Evolutionary conservation across 2,113 vertebrate species (phyloP), one percentile per base, ranked within the genome.

Genomic region (Engraulis encrasicolus): DNA sequence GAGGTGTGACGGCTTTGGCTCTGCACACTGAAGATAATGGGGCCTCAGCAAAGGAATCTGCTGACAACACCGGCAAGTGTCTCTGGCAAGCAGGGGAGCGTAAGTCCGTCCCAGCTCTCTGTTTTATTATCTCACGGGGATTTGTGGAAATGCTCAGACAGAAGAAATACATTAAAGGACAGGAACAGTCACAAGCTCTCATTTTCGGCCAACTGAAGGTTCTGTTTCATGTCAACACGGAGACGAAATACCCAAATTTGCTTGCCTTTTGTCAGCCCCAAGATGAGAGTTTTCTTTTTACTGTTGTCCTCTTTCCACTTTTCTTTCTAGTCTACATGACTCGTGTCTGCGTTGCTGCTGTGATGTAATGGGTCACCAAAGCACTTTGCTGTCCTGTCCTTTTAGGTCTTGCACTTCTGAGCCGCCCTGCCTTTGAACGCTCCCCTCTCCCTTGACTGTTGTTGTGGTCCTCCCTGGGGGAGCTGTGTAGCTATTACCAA

Each of bases 401-500:
- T 9, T 54, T 15, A 19, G 2, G 34, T 14, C 14, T 31, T 14
- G 66, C 37, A 17, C n/a, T 37, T 77, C 52, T 36, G 50, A n/a
- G 50, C 23, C 40, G 45, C 66, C 74, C 37, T 81, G 50, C 49
- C 27, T 66, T 34, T 50, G 14, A 17, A 80, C 4, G 11, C 38
- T 79, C 38, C 78, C 40, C 9, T 14, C 15, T 15, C 9, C 27
- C 15, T 15, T 74, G 27, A 36, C 66, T 5, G 66, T 14, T 34
- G 31, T 34, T n/a, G n/a, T n/a, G n/a, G 66, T 74, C 14, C 31
- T n/a, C n/a, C n/a, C n/a, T 27, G 17, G 11, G 12, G 31, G 66
- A 31, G 66, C 31, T 71, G 79, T 80, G 14, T 58, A 38, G 58
- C 15, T 54, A 71, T 78, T 82, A 82, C 27, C n/a, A n/a, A n/a